These are phyloP conservation scores for Asobara japonica DNA, from an alignment of 1,140 invertebrate species.

Conservation along the genomic window DNA sequence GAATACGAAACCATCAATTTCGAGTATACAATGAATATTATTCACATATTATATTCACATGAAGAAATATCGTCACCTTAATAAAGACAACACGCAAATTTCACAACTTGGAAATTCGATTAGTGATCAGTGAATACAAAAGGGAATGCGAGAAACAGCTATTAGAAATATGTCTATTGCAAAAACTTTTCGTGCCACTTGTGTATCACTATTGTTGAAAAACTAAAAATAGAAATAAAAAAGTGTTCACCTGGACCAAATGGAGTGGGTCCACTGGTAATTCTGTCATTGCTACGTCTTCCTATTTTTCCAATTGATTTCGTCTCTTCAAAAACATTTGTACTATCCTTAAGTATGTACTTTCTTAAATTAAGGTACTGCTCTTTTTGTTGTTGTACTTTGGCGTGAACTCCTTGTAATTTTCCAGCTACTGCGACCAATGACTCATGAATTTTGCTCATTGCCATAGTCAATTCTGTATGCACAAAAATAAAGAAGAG, in stretches of 20 bases:
- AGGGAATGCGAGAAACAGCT: too few species aligned
- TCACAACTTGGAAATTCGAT: too few species aligned
- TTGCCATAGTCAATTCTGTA: slow-evolving; percentile 76
- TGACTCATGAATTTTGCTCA: slow-evolving; percentile 84
- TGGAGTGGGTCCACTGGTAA: slow-evolving; percentile 70
- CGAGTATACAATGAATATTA: too few species aligned
- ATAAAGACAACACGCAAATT: too few species aligned
- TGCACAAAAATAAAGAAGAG: slow-evolving; percentile 54
- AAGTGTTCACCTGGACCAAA: slow-evolving; percentile 64
- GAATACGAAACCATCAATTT: too few species aligned
- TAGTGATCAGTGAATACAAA: too few species aligned
- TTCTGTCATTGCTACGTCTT: slow-evolving; percentile 52
- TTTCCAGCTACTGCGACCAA: slow-evolving; percentile 86
- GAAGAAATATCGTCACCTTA: too few species aligned
- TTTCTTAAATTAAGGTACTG: slow-evolving; percentile 83
- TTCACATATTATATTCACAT: too few species aligned
- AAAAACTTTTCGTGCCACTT: too few species aligned
- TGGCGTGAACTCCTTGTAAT: slow-evolving; percentile 81
- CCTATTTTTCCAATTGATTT: slow-evolving; percentile 52
- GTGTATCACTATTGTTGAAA: too few species aligned
- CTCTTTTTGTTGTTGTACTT: slow-evolving; percentile 81
- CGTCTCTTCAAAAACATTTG: slow-evolving; percentile 79
- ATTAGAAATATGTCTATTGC: too few species aligned
- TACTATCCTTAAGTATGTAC: slow-evolving; percentile 80
- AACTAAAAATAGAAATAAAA: slow-evolving; percentile 5